Evolutionary conservation across 2,113 vertebrate species (phyloP).

Genomic region (Dasyurus viverrinus): DNA sequence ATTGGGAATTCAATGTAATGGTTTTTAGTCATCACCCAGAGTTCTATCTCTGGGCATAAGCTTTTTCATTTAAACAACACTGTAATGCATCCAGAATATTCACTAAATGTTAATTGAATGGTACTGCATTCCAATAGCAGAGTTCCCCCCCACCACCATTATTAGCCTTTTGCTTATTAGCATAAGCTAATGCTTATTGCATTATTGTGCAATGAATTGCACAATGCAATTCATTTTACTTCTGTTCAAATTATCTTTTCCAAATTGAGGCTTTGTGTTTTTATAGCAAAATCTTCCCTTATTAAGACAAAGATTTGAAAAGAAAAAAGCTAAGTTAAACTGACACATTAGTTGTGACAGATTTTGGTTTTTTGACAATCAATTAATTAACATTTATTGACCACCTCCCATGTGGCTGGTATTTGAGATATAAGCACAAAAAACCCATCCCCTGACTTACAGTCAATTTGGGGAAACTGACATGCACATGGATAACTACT

Average conservation of each 20-base stretch:
- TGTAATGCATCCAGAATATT: neutral
- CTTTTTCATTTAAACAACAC: conserved; percentile 22
- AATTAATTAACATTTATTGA: too few relatives aligned
- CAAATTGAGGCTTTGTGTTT: neutral
- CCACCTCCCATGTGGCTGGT: too few relatives aligned
- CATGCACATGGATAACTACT: too few relatives aligned
- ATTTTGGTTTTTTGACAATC: too few relatives aligned
- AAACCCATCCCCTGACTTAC: too few relatives aligned
- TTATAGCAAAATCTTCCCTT: neutral
- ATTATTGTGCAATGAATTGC: too few relatives aligned
- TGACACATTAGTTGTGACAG: neutral
- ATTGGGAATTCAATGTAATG: too few relatives aligned
- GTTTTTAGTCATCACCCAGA: too few relatives aligned
- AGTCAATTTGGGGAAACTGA: too few relatives aligned
- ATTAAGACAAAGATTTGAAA: neutral
- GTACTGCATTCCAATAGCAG: conserved; percentile 6
- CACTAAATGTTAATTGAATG: conserved; percentile 27
- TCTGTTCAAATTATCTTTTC: conserved; percentile 3
- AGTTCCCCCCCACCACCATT: neutral
- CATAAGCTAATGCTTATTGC: neutral
- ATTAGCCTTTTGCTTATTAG: conserved; percentile 22
- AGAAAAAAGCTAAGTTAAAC: neutral
- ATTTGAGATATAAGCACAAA: too few relatives aligned
- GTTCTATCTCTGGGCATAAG: too few relatives aligned
- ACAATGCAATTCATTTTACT: conserved; percentile 9